A percentile compares a stretch with the other conserved stretches of the same genome.
Conservation (phyloP, 2,888 invertebrate species). For the Papilio gigon region DNA sequence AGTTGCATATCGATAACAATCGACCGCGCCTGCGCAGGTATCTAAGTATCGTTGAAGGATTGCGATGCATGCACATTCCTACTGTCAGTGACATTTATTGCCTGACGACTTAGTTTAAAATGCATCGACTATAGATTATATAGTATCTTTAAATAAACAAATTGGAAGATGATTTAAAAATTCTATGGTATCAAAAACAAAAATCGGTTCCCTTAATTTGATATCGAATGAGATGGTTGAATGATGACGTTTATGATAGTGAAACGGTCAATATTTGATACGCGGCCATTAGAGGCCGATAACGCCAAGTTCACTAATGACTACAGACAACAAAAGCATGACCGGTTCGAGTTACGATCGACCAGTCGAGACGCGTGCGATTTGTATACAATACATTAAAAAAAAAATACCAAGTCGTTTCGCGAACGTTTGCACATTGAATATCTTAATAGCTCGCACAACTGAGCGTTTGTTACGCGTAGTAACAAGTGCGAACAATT, state of each 20-base stretch:
- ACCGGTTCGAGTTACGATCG: conserved; percentile 41
- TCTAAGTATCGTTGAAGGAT: too few relatives aligned
- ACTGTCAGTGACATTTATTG: too few relatives aligned
- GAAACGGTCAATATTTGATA: conserved; percentile 79
- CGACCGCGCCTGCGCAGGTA: too few relatives aligned
- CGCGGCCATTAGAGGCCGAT: conserved; percentile 72
- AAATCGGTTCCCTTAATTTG: conserved; percentile 7
- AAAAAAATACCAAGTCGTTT: conserved; percentile 31
- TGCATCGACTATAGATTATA: too few relatives aligned
- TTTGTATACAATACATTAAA: conserved; percentile 42
- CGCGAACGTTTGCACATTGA: conserved; percentile 40
- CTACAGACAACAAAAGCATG: conserved; percentile 64
- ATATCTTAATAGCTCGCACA: conserved; percentile 15
- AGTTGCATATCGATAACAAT: too few relatives aligned
- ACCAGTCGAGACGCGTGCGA: conserved; percentile 41
- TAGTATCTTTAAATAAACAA: not conserved
- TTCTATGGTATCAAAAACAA: conserved; percentile 11
- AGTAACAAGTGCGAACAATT: not conserved
- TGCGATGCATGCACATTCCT: too few relatives aligned
- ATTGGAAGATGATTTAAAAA: not conserved
- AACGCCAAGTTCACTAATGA: conserved; percentile 77
- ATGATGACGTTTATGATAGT: conserved; percentile 74
- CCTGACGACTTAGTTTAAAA: too few relatives aligned
- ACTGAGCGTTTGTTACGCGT: not conserved
- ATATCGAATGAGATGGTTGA: conserved; percentile 16